phyloP scores from a whole-genome alignment of 2,797 vertebrate genomes.

The Helostoma temminkii region DNA sequence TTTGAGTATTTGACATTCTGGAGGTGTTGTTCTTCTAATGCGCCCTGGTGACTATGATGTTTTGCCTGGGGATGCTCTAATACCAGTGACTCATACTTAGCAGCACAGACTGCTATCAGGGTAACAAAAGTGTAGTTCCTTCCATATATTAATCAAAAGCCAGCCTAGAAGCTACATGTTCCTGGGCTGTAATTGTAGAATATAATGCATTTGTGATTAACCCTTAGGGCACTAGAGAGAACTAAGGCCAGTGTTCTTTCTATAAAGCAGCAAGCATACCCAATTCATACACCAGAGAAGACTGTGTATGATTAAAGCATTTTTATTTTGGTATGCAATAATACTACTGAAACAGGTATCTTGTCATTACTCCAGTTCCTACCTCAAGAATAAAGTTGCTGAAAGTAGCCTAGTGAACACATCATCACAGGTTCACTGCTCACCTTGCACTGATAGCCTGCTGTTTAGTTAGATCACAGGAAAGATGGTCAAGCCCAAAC shows the following conservation, averaged over 20 bases:
- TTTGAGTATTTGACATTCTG: constrained; percentile 62
- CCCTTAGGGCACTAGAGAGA: constrained; percentile 29
- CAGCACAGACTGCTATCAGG: constrained; percentile 51
- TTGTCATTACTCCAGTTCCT: constrained; percentile 28
- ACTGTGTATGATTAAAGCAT: background rate
- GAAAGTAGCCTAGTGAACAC: constrained; percentile 22
- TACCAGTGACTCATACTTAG: constrained; percentile 65
- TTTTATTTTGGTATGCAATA: background rate
- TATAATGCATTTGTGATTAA: constrained; percentile 63
- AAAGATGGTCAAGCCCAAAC: constrained; percentile 35
- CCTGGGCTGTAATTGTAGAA: constrained; percentile 62
- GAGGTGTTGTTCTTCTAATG: constrained; percentile 59
- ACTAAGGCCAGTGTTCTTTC: constrained; percentile 10
- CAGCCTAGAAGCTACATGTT: constrained; percentile 68
- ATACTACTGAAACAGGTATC: constrained; percentile 5
- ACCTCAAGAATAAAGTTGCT: constrained; percentile 41
- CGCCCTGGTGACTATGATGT: constrained; percentile 45
- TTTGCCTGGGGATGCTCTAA: constrained; percentile 53
- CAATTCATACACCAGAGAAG: background rate
- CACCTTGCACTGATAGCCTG: constrained; percentile 37
- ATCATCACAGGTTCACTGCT: constrained; percentile 41
- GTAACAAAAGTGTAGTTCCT: constrained; percentile 51
- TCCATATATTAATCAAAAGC: constrained; percentile 62
- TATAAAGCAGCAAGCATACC: constrained; percentile 7
- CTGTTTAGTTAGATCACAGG: constrained; percentile 23